phyloP scores from a whole-genome alignment of 1,140 invertebrate species.

The Zaprionus camerounensis region DNA sequence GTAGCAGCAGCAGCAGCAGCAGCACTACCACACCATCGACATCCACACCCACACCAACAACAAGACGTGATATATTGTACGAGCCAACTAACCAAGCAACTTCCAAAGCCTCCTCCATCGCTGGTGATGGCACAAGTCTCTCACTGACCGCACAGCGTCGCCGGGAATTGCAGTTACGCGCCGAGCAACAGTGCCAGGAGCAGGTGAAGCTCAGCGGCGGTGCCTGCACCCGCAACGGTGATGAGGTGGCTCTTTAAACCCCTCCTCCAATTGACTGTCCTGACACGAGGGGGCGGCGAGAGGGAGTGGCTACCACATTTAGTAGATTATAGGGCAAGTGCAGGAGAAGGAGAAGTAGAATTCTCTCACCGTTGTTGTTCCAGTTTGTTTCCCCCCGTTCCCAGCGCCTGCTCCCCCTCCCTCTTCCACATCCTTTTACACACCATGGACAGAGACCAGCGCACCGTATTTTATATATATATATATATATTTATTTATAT shows the following conservation, averaged over 20 bases:
- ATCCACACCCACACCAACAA: slow-evolving; percentile 23
- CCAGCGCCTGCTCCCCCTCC: neutral
- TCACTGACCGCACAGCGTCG: slow-evolving; percentile 74
- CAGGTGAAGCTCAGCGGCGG: slow-evolving; percentile 59
- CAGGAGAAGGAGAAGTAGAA: neutral
- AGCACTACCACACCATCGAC: slow-evolving; percentile 37
- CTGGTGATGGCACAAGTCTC: slow-evolving; percentile 45
- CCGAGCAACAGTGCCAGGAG: slow-evolving; percentile 68
- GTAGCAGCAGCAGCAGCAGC: slow-evolving; percentile 31
- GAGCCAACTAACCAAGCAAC: slow-evolving; percentile 63
- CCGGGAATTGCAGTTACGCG: slow-evolving; percentile 68
- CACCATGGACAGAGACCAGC: slow-evolving; percentile 18
- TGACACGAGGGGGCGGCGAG: slow-evolving; percentile 17
- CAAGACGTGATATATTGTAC: slow-evolving; percentile 73
- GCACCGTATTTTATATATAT: slow-evolving; percentile 34
- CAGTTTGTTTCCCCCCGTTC: neutral
- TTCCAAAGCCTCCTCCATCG: slow-evolving; percentile 51
- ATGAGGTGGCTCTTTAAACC: slow-evolving; percentile 77
- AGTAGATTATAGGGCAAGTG: slow-evolving; percentile 59
- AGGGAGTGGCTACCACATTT: slow-evolving; percentile 23
- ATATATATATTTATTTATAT: slow-evolving; percentile 11
- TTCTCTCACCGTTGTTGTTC: slow-evolving; percentile 30
- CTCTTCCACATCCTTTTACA: neutral
- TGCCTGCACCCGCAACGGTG: slow-evolving; percentile 66
- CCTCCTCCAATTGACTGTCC: slow-evolving; percentile 45